A percentile compares a stretch with the other conserved stretches of the same genome.
Evolutionary conservation across 2,888 invertebrate species (phyloP).

Genomic region (Cartodere bifasciata): DNA sequence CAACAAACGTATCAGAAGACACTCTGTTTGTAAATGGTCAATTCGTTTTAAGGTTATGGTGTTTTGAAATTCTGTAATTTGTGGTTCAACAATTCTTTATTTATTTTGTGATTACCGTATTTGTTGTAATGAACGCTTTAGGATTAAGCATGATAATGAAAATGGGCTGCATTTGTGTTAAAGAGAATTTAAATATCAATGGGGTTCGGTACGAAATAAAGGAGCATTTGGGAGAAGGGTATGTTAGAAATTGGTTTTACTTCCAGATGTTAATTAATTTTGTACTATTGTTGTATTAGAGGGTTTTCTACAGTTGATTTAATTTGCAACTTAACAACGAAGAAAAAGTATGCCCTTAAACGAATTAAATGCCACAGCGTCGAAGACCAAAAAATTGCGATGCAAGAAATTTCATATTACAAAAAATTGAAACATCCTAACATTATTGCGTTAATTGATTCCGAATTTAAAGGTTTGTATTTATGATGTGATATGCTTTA

Average conservation of each 20-base stretch:
- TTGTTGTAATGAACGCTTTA: constrained; percentile 55
- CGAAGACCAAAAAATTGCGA: constrained; percentile 59
- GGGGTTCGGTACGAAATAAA: constrained; percentile 53
- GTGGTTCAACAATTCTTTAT: too few species aligned
- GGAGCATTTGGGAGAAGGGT: constrained; percentile 68
- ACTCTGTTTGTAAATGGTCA: too few species aligned
- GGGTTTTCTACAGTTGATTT: constrained; percentile 73
- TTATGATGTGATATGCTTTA: neutral
- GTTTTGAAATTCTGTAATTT: too few species aligned
- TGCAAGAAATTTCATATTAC: constrained; percentile 63
- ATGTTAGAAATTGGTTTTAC: too few species aligned
- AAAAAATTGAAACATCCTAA: constrained; percentile 57
- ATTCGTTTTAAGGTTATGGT: too few species aligned
- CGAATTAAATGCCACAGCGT: constrained; percentile 67
- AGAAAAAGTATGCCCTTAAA: constrained; percentile 62
- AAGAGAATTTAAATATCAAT: constrained; percentile 57
- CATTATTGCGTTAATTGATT: constrained; percentile 60
- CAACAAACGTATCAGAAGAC: too few species aligned
- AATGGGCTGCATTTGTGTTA: constrained; percentile 66
- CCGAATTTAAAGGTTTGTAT: constrained; percentile 42
- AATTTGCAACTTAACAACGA: constrained; percentile 53
- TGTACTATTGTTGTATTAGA: too few species aligned
- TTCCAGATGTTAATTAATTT: too few species aligned
- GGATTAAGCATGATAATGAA: constrained; percentile 56
- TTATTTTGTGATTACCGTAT: too few species aligned